These are phyloP conservation scores for Thripadectes ignobilis DNA, from an alignment of 2,797 vertebrate genomes.

Conservation along the genomic window DNA sequence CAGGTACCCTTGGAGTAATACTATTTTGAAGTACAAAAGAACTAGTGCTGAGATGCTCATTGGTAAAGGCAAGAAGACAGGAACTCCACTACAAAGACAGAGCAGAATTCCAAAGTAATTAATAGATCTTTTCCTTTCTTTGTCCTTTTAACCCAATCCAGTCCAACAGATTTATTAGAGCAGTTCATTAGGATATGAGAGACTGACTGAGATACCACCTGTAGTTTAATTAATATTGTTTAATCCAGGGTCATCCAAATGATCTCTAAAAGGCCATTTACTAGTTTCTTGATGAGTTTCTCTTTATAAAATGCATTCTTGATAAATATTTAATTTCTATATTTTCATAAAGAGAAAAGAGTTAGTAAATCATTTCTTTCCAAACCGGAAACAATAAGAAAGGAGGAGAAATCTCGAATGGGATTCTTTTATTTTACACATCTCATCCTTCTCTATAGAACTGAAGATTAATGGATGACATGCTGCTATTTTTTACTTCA, in stretches of 20 bases:
- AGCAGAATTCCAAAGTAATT: background rate
- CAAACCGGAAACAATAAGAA: background rate
- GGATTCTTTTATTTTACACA: background rate
- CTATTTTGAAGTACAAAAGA: background rate
- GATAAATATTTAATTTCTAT: background rate
- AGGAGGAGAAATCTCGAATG: background rate
- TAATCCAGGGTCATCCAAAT: background rate
- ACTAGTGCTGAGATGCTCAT: background rate
- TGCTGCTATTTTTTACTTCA: constrained; percentile 24
- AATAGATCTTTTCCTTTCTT: background rate
- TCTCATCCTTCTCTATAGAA: background rate
- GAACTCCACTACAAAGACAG: background rate
- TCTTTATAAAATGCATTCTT: background rate
- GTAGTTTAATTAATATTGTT: background rate
- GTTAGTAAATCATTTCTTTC: background rate
- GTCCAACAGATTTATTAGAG: background rate
- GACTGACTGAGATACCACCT: background rate
- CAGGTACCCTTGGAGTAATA: background rate
- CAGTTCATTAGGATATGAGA: background rate
- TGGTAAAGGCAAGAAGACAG: background rate
- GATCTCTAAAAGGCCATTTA: background rate
- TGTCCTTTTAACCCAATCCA: background rate
- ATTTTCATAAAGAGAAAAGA: background rate
- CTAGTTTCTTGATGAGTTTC: background rate
- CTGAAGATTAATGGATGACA: background rate